A percentile compares a stretch with the other conserved stretches of the same genome.
These are phyloP conservation scores for Ectropis crepuscularia DNA, from an alignment of 2,888 invertebrate genomes.

Conservation along the genomic window DNA sequence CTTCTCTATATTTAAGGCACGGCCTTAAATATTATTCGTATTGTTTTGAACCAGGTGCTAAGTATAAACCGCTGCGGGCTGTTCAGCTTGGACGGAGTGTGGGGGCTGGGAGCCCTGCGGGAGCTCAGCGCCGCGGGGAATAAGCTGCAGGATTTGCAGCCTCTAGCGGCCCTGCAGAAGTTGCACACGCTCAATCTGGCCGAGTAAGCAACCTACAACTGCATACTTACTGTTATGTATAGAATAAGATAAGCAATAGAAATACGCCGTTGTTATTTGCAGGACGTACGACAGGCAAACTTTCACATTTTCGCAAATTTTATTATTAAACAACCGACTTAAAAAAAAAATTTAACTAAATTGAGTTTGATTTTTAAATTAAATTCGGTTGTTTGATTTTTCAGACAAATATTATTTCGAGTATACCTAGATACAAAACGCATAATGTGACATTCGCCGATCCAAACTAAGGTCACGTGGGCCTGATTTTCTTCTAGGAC, in stretches of 20 bases:
- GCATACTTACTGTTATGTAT: not conserved
- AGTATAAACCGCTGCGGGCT: slow-evolving; percentile 87
- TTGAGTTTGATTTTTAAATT: no score
- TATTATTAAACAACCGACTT: no score
- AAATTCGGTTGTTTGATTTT: no score
- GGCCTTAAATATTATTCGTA: slow-evolving; percentile 17
- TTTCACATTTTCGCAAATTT: no score
- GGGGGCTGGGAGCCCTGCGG: slow-evolving; percentile 85
- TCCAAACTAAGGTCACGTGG: no score
- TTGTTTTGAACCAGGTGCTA: slow-evolving; percentile 60
- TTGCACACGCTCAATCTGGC: slow-evolving; percentile 81
- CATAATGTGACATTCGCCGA: no score
- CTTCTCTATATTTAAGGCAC: not conserved
- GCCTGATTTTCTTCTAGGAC: no score
- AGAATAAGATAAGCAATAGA: not conserved
- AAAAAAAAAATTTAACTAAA: no score
- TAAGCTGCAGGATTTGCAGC: slow-evolving; percentile 85
- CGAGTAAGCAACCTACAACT: slow-evolving; percentile 60
- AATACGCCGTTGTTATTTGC: no score
- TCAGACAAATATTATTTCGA: no score
- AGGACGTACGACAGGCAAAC: no score
- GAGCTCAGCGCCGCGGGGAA: slow-evolving; percentile 87
- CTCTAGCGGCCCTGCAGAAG: slow-evolving; percentile 85
- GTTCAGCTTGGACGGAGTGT: slow-evolving; percentile 87
- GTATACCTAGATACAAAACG: no score